Base-by-base conservation (phyloP, 2,888 invertebrate species). In the Pandemis cinnamomeana region DNA sequence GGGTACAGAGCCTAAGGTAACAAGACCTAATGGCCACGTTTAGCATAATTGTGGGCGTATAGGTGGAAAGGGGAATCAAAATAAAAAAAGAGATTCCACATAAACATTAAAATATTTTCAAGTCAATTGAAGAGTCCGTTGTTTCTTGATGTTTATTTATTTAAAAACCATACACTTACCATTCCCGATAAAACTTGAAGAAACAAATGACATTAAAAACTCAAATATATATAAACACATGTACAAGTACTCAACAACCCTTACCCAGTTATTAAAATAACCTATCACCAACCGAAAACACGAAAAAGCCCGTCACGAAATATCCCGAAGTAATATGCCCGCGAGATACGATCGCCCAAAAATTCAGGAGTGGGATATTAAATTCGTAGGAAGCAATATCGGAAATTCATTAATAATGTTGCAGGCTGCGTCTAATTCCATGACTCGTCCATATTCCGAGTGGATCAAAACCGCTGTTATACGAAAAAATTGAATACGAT, bases 331-430 rank as follows among this genome's bases (percentile, higher is more conserved):
- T 20, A 71, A 55, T 63, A 68, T 55, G 71, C 69, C 60, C 42
- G 27, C 58, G 66, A 73, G 69, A 70, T 70, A 63, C 46, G 63
- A 66, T 84, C 86, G 84, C 83, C 83, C 77, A 82, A 85, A 88
- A 85, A 84, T 55, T 85, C 82, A 75, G 81, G 85, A 81, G 82
- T 70, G 82, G 81, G 86, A 88, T 90, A 89, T 88, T 87, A 87
- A 87, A 89, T 86, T 87, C 83, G 82, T 82, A 82, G 83, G 83
- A 82, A 83, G 86, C 88, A 89, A 90, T 92, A 92, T 92, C 87
- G 91, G 90, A 91, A 91, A 92, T 86, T 91, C 92, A 92, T 92
- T 91, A 92, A 91, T 91, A 91, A 90, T 81, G 87, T 86, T 89
- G 89, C 89, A 90, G 89, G 84, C 85, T 89, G 89, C 83, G 86